Conservation (phyloP, 1,140 invertebrate species). For the Centruroides vittatus region DNA sequence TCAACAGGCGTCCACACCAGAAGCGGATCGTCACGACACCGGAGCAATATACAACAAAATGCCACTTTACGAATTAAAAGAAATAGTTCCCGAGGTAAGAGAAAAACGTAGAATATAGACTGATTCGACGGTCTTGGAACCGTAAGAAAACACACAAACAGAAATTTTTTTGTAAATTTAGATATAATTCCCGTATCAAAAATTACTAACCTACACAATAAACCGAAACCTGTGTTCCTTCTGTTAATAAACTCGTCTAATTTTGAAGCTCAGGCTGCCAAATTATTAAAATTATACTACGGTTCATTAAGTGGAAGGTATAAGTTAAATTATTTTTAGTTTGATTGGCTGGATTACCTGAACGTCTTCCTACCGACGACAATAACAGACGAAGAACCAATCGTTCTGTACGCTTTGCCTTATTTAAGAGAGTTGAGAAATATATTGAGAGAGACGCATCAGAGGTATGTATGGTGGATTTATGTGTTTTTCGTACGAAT, state of each 20-base stretch:
- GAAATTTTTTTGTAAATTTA: no score
- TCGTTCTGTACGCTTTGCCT: slow-evolving; percentile 62
- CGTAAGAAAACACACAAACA: no score
- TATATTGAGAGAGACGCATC: slow-evolving; percentile 49
- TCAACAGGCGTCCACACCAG: slow-evolving; percentile 49
- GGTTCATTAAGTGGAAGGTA: no score
- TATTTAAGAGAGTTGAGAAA: slow-evolving; percentile 63
- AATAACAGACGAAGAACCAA: slow-evolving; percentile 48
- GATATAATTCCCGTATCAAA: no score
- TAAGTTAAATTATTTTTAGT: slow-evolving; percentile 21
- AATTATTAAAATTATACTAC: no score
- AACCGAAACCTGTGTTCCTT: no score
- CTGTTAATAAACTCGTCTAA: no score
- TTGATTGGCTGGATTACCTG: slow-evolving; percentile 64
- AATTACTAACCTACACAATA: no score
- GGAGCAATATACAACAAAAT: slow-evolving; percentile 59
- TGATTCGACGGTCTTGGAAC: no score
- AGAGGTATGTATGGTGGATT: slow-evolving; percentile 34
- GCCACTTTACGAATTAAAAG: slow-evolving; percentile 49
- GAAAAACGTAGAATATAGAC: no score
- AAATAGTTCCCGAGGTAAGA: slow-evolving; percentile 39
- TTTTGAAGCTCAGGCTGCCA: no score
- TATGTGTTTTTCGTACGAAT: not conserved
- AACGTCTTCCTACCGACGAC: slow-evolving; percentile 46
- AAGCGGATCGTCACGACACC: slow-evolving; percentile 68